Percentiles rank a stretch among this genome's conserved stretches.
Evolutionary conservation across 2,113 vertebrate genomes (phyloP).

Genomic region (Ceratotherium simum): DNA sequence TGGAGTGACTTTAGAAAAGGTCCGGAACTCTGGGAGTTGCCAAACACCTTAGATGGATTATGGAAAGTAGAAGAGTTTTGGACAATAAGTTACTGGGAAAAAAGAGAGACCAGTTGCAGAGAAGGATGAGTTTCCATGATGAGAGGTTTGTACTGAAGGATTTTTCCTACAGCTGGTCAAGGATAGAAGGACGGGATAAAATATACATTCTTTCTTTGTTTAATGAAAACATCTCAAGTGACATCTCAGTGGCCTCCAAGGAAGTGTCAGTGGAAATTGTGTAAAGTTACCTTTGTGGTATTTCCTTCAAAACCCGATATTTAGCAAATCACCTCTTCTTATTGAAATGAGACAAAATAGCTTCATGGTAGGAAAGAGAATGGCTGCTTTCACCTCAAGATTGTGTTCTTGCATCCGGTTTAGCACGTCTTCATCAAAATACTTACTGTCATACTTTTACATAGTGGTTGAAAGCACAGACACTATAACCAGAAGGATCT

Average conservation of each 20-base stretch:
- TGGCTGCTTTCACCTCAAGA: not conserved
- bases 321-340: not conserved
- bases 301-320: not conserved
- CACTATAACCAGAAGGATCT: not conserved
- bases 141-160: not conserved
- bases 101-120: not conserved
- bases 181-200: not conserved
- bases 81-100: not conserved
- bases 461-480: not conserved
- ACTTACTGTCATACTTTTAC: not conserved
- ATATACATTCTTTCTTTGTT: not conserved
- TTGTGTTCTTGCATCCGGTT: not conserved
- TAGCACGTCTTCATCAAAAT: not conserved
- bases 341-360: not conserved
- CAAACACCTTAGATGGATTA: not conserved
- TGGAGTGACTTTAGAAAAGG: not conserved
- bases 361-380: not conserved
- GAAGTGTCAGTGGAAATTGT: not conserved
- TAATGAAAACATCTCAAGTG: not conserved
- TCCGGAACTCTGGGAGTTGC: not conserved
- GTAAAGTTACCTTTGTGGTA: not conserved
- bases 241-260: not conserved
- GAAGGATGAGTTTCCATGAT: not conserved
- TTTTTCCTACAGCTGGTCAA: not conserved
- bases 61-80: not conserved